Evolutionary conservation across 2,888 invertebrate species (phyloP).

Genomic region (Drosophila neotestacea): DNA sequence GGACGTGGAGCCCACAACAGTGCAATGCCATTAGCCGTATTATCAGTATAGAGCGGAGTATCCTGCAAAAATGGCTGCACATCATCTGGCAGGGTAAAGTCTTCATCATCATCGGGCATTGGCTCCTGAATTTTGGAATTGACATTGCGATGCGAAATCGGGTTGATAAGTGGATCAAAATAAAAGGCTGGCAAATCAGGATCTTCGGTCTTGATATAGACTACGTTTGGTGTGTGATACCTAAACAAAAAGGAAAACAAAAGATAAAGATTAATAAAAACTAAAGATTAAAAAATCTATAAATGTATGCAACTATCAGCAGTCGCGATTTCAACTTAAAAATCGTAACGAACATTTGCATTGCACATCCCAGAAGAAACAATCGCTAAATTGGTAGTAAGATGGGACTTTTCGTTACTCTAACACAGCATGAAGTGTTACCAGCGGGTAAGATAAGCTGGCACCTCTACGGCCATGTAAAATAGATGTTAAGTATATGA

Average conservation of each 20-base stretch:
- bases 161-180: conserved; percentile 99
- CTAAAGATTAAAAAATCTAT: not conserved
- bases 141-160: conserved; percentile 97
- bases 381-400: conserved; percentile 88
- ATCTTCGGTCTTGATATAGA: conserved; percentile 99
- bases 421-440: conserved; percentile 69
- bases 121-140: conserved; percentile 92
- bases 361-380: conserved; percentile 86
- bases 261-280: not conserved
- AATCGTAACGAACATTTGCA: conserved; percentile 84
- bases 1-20: conserved; percentile 99
- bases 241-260: conserved; percentile 85
- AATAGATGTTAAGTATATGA: not conserved
- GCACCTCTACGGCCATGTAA: conserved; percentile 60
- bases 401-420: conserved; percentile 81
- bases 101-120: conserved; percentile 96
- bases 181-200: conserved; percentile 99
- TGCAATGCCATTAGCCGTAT: conserved; percentile 99
- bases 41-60: conserved; percentile 98
- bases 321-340: conserved; percentile 83
- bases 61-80: conserved; percentile 97
- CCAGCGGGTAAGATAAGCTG: conserved; percentile 25
- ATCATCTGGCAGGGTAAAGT: conserved; percentile 95
- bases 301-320: conserved; percentile 88
- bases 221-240: conserved; percentile 99